A percentile compares a stretch with the other conserved stretches of the same genome.
phyloP scores from a whole-genome alignment of 2,888 invertebrate genomes.

The Pseudococcus viburni region DNA sequence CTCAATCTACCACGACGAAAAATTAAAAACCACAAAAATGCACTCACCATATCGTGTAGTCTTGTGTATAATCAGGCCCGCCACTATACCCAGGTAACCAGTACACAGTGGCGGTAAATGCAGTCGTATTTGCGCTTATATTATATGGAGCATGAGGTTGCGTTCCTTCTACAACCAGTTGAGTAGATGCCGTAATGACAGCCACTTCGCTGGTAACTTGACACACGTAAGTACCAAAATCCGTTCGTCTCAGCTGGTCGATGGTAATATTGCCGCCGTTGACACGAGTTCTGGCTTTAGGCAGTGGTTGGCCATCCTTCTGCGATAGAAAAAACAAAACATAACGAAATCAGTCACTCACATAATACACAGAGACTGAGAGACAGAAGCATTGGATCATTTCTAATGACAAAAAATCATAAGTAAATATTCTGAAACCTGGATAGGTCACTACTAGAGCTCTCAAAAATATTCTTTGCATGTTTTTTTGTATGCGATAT shows the following conservation, averaged over 20 bases:
- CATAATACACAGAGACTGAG: background rate
- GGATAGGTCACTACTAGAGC: no score
- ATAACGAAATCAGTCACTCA: background rate
- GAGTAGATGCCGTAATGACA: slow-evolving; percentile 91
- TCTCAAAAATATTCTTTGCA: no score
- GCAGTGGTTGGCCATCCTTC: slow-evolving; percentile 86
- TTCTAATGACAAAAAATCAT: no score
- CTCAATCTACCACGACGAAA: no score
- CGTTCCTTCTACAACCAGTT: slow-evolving; percentile 92
- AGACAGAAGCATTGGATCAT: background rate
- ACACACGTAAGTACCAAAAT: slow-evolving; percentile 97
- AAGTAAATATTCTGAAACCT: no score
- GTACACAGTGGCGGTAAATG: slow-evolving; percentile 89
- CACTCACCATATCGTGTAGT: slow-evolving; percentile 89
- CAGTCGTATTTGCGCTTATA: slow-evolving; percentile 89
- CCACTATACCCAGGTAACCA: slow-evolving; percentile 98
- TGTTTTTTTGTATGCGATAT: no score
- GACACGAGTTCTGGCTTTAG: slow-evolving; percentile 84
- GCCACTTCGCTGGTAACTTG: slow-evolving; percentile 96
- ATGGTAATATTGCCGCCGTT: slow-evolving; percentile 93
- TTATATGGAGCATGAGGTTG: slow-evolving; percentile 98
- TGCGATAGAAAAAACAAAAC: slow-evolving; percentile 69
- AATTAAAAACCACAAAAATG: background rate
- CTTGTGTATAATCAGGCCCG: slow-evolving; percentile 94
- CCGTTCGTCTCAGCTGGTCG: slow-evolving; percentile 86